These are phyloP conservation scores for Myotis davidii DNA, from an alignment of 2,113 vertebrate species.

Conservation along the genomic window DNA sequence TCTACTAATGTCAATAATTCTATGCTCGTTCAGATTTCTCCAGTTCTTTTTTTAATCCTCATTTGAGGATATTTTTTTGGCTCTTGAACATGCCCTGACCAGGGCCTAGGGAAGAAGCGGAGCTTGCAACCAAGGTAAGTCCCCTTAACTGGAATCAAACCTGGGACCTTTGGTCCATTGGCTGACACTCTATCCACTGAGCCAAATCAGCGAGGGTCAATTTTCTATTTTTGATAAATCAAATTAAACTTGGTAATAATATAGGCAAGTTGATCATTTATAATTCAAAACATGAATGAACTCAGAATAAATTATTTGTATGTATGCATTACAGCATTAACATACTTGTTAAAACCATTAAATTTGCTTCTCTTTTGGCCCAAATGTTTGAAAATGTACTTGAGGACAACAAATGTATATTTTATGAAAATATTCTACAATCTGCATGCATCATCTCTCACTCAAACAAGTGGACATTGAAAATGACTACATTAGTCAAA, in stretches of 20 bases:
- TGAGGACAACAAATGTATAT: not conserved
- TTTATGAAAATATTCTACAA: not conserved
- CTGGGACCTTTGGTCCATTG: too few species aligned
- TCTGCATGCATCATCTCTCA: not conserved
- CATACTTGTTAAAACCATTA: not conserved
- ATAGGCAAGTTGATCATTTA: not conserved
- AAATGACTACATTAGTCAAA: not conserved
- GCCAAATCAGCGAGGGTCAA: too few species aligned
- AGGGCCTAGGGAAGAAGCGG: too few species aligned
- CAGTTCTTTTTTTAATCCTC: not conserved
- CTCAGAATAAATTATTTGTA: not conserved
- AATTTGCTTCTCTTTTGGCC: not conserved
- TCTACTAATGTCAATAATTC: not conserved
- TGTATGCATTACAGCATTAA: not conserved
- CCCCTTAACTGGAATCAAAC: too few species aligned
- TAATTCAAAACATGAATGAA: not conserved
- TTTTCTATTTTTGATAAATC: not conserved
- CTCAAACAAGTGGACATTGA: not conserved
- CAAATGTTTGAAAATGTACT: not conserved
- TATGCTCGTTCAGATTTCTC: not conserved
- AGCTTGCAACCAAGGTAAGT: too few species aligned
- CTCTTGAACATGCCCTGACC: too few species aligned
- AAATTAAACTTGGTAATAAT: not conserved
- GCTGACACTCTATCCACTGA: too few species aligned
- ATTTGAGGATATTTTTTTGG: too few species aligned